These are phyloP conservation scores for Erinaceus europaeus DNA, from an alignment of 2,113 vertebrate genomes.

Conservation along the genomic window DNA sequence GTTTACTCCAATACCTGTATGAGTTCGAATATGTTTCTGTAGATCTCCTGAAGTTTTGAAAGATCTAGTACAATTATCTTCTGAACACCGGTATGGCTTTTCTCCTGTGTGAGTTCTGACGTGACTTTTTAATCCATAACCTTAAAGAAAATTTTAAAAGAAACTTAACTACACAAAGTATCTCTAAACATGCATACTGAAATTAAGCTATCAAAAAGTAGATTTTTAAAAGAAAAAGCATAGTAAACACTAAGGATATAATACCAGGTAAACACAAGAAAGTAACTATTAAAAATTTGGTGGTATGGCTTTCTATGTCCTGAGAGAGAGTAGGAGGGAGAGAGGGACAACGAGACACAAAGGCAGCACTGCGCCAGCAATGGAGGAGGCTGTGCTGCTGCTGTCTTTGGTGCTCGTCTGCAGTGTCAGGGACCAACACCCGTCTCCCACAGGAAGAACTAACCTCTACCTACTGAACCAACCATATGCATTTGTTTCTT, in stretches of 20 bases:
- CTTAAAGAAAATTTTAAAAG: slow-evolving; percentile 79
- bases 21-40: slow-evolving; percentile 97
- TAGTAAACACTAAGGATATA: background rate
- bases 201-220: background rate
- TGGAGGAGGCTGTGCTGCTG: no score
- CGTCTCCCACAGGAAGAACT: no score
- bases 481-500: no score
- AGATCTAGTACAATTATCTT: slow-evolving; percentile 96
- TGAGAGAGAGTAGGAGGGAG: no score
- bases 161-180: slow-evolving; percentile 25
- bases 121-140: slow-evolving; percentile 97
- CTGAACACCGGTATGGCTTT: slow-evolving; percentile 97
- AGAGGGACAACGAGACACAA: no score
- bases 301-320: no score
- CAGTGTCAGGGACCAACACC: no score
- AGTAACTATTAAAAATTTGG: background rate
- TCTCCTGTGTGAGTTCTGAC: slow-evolving; percentile 98
- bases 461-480: no score
- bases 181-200: background rate
- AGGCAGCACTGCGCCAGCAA: no score
- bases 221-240: slow-evolving; percentile 34
- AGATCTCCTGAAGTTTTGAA: slow-evolving; percentile 99
- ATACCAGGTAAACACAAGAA: background rate
- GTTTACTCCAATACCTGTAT: slow-evolving; percentile 88
- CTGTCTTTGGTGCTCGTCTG: no score